These are phyloP conservation scores for Watsonalla cultraria DNA, from an alignment of 2,888 invertebrate genomes.

Conservation along the genomic window DNA sequence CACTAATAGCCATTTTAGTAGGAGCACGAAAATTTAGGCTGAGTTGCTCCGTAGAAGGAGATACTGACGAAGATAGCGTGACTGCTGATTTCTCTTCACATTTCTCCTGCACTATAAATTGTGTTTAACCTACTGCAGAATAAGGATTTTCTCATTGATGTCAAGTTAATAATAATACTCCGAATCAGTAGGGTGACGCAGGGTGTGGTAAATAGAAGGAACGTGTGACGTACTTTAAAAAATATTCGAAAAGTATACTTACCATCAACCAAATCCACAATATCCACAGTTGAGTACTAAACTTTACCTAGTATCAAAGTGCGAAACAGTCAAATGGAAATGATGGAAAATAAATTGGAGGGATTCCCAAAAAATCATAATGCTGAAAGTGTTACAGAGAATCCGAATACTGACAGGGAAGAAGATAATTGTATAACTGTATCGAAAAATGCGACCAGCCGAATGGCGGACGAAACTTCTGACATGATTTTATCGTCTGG, in stretches of 20 bases:
- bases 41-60: no score
- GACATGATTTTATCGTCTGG: background rate
- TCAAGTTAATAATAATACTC: no score
- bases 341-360: background rate
- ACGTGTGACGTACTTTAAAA: conserved; percentile 10
- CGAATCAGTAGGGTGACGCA: background rate
- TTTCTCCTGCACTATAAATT: background rate
- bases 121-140: background rate
- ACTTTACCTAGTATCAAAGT: conserved; percentile 35
- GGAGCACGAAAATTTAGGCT: no score
- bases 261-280: conserved; percentile 17
- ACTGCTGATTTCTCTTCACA: no score
- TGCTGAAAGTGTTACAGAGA: background rate
- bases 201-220: conserved; percentile 4
- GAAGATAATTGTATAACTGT: background rate
- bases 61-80: no score
- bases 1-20: no score
- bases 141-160: no score
- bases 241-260: conserved; percentile 15
- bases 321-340: conserved; percentile 8
- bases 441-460: background rate
- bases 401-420: background rate
- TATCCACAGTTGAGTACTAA: conserved; percentile 40
- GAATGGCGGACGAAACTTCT: background rate
- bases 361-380: background rate